Evolutionary conservation across 2,797 vertebrate species (phyloP).

Genomic region (Gymnothorax javanicus): DNA sequence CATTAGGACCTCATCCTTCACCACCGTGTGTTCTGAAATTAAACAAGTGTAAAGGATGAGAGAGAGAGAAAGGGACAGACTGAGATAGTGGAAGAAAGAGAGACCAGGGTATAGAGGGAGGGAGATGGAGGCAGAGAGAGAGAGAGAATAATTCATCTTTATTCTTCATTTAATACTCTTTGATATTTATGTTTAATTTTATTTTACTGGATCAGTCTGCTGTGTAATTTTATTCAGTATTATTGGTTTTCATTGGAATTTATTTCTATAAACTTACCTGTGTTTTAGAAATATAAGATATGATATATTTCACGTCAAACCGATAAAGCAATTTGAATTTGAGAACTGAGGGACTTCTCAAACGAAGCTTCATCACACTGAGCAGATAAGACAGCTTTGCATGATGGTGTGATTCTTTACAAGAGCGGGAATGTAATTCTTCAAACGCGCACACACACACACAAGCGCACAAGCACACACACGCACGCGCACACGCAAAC

Average conservation of each 20-base stretch:
- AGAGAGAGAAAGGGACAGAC: not conserved
- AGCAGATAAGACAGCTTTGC: not conserved
- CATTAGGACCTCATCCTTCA: constrained; percentile 68
- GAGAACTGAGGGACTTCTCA: not conserved
- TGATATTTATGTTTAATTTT: no score
- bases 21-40: constrained; percentile 52
- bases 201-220: no score
- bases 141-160: no score
- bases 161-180: no score
- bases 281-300: no score
- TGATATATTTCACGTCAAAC: no score
- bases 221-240: no score
- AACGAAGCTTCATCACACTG: not conserved
- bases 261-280: no score
- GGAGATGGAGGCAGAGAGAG: not conserved
- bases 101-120: not conserved
- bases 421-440: not conserved
- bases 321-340: no score
- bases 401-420: not conserved
- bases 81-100: not conserved
- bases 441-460: not conserved
- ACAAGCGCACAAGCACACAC: not conserved
- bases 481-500: not conserved
- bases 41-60: constrained; percentile 47
- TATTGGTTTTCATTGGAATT: no score